Evolutionary conservation across 2,888 invertebrate species (phyloP).

Genomic region (Lycocerus yunnanus): DNA sequence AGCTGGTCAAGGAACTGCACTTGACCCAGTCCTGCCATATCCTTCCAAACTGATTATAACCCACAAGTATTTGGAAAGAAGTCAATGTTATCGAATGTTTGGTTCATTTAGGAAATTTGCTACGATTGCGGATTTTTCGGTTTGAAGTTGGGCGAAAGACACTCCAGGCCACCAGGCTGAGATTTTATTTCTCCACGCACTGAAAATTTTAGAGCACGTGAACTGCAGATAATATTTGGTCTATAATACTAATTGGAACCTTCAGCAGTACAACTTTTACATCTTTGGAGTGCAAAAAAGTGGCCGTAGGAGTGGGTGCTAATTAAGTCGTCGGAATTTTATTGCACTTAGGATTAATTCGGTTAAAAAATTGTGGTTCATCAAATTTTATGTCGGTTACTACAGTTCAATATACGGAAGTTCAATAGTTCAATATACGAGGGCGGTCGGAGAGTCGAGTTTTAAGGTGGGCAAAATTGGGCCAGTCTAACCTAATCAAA

Average conservation of each 20-base stretch:
- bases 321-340: background rate
- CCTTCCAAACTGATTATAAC: no score
- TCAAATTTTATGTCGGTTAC: background rate
- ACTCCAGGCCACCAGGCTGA: no score
- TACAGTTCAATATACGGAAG: background rate
- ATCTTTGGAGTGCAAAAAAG: background rate
- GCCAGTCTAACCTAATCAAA: background rate
- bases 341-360: background rate
- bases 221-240: no score
- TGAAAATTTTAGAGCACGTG: no score
- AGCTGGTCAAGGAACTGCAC: no score
- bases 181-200: no score
- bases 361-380: background rate
- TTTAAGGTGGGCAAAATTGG: background rate
- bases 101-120: no score
- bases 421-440: background rate
- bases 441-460: background rate
- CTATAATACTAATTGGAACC: background rate
- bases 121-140: no score
- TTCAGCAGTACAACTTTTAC: background rate
- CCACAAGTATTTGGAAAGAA: no score
- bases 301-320: background rate
- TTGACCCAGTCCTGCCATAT: background rate
- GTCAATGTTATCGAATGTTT: no score
- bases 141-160: no score